phyloP scores from a whole-genome alignment of 2,888 invertebrate species.

The Meta bourneti region DNA sequence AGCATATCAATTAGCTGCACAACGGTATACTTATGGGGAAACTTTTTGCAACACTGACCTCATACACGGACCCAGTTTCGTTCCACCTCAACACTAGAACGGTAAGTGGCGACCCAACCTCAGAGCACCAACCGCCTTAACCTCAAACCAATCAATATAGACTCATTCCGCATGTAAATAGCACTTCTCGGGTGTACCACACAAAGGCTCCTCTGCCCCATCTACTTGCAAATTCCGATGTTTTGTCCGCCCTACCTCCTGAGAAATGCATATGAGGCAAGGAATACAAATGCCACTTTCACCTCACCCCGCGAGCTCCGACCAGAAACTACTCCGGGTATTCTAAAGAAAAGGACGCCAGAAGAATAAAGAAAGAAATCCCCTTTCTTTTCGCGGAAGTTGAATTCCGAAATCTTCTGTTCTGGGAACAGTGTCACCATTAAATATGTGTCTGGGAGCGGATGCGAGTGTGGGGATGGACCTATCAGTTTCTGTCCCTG shows the following conservation, averaged over 20 bases:
- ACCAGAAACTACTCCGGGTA: neutral
- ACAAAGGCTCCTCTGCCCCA: slow-evolving; percentile 17
- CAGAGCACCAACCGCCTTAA: neutral
- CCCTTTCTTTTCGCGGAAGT: slow-evolving; percentile 18
- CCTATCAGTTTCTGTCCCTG: slow-evolving; percentile 28
- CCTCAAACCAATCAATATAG: slow-evolving; percentile 27
- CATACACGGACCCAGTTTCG: no score
- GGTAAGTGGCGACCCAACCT: no score
- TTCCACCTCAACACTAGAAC: no score
- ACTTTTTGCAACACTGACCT: no score
- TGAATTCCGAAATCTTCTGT: slow-evolving; percentile 45
- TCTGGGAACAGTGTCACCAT: slow-evolving; percentile 36
- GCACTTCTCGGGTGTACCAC: slow-evolving; percentile 1
- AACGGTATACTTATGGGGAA: no score
- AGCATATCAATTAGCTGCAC: no score
- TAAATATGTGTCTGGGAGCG: slow-evolving; percentile 35
- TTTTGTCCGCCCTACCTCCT: slow-evolving; percentile 5
- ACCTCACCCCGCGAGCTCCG: slow-evolving; percentile 5
- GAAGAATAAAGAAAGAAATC: neutral
- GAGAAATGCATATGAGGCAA: slow-evolving; percentile 38
- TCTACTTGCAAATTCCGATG: slow-evolving; percentile 55
- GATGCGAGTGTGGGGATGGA: neutral
- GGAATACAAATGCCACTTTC: slow-evolving; percentile 49
- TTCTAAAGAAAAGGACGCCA: neutral
- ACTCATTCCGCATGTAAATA: slow-evolving; percentile 50